Evolutionary conservation across 1,140 invertebrate genomes (phyloP).

Genomic region (Scaptomyza hsui): DNA sequence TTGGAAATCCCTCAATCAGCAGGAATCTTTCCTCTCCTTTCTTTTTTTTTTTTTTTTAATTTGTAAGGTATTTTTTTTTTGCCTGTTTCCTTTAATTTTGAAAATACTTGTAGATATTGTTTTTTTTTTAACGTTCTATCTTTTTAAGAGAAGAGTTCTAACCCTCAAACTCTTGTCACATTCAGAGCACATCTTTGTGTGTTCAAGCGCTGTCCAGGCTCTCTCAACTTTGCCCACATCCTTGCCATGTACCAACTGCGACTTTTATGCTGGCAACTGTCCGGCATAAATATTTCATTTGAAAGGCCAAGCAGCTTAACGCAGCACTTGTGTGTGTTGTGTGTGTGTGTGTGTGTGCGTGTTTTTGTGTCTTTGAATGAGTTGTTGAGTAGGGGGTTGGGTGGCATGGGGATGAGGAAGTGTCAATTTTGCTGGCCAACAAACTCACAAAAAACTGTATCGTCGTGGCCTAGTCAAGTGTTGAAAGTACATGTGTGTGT

Average conservation of each 20-base stretch:
- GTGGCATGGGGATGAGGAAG: not conserved
- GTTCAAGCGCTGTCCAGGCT: not conserved
- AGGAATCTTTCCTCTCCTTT: too few species aligned
- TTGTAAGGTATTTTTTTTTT: too few species aligned
- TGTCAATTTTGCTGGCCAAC: conserved; percentile 8
- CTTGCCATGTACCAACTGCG: not conserved
- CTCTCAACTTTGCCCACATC: not conserved
- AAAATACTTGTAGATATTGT: too few species aligned
- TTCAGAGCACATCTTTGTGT: conserved; percentile 3
- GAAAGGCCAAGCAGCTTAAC: conserved; percentile 48
- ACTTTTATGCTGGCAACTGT: conserved; percentile 29
- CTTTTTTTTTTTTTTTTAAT: too few species aligned
- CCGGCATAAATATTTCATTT: conserved; percentile 75
- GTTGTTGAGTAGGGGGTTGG: conserved; percentile 2
- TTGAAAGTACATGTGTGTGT: conserved; percentile 29
- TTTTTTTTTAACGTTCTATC: too few species aligned
- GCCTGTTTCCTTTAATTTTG: too few species aligned
- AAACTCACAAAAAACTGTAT: conserved; percentile 33
- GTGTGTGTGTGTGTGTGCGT: conserved; percentile 1
- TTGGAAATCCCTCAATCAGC: too few species aligned
- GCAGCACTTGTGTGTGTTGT: not conserved
- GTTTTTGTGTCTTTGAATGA: conserved; percentile 50
- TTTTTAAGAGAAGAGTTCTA: not conserved
- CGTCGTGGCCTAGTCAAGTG: conserved; percentile 47
- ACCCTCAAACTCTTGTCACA: not conserved